Percentiles rank a stretch among this genome's conserved stretches.
phyloP scores from a whole-genome alignment of 2,113 vertebrate species.

The Entosphenus tridentatus region DNA sequence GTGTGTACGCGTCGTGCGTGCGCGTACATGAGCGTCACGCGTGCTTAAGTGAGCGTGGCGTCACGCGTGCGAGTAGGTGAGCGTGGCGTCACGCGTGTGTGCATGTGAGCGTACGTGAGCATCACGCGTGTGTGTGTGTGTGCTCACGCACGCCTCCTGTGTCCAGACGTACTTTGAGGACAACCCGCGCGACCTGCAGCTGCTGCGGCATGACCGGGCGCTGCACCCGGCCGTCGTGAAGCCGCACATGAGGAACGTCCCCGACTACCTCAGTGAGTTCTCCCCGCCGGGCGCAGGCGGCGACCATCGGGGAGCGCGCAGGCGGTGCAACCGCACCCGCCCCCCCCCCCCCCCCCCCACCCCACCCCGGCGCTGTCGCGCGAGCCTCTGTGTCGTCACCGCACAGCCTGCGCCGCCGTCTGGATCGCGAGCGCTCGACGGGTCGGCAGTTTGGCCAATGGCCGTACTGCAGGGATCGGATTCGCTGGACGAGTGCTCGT shows the following conservation, averaged over 20 bases:
- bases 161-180: conserved; percentile 43
- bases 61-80: no score
- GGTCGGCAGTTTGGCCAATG: no score
- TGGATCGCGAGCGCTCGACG: no score
- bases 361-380: background rate
- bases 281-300: background rate
- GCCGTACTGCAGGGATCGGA: no score
- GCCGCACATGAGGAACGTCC: conserved; percentile 53
- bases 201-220: conserved; percentile 58
- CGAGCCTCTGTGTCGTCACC: background rate
- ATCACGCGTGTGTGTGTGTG: no score
- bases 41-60: no score
- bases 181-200: conserved; percentile 55
- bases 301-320: background rate
- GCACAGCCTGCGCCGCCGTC: background rate
- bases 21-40: no score
- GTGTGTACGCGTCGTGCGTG: no score
- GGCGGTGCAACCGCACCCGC: background rate
- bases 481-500: no score
- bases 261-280: conserved; percentile 49
- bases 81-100: no score
- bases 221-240: conserved; percentile 60
- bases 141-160: background rate
- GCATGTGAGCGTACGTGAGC: no score
- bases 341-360: background rate